A percentile compares a stretch with the other conserved stretches of the same genome.
Evolutionary conservation across 2,888 invertebrate genomes (phyloP).

Genomic region (Camponotus fellah): DNA sequence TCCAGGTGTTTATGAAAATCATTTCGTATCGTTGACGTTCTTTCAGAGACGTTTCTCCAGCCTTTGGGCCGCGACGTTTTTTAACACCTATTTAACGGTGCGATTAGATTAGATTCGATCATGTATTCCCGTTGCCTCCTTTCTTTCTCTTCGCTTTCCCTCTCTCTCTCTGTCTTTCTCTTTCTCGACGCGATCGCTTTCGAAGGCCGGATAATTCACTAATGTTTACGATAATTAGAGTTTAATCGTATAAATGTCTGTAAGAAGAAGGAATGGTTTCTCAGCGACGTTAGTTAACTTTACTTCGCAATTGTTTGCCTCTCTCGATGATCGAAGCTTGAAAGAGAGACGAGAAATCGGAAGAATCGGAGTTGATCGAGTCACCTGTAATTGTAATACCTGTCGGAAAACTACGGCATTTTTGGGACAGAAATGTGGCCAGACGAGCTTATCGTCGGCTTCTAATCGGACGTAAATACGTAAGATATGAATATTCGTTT

Average conservation of each 20-base stretch:
- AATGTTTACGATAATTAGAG: constrained; percentile 11
- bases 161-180: not conserved
- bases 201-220: not conserved
- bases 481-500: not conserved
- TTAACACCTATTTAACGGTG: not conserved
- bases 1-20: not conserved
- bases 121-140: not conserved
- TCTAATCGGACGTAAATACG: not conserved
- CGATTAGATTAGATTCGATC: constrained; percentile 44
- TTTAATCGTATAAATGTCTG: constrained; percentile 10
- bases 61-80: not conserved
- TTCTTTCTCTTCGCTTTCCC: not conserved
- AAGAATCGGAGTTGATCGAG: not conserved
- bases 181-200: not conserved
- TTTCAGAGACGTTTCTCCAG: too few relatives aligned
- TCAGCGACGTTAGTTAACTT: not conserved
- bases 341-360: not conserved
- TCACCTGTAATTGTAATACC: not conserved
- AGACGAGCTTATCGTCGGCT: not conserved
- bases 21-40: constrained; percentile 1
- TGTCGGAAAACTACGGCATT: not conserved
- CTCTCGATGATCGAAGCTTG: not conserved
- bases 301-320: not conserved
- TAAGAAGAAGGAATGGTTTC: not conserved
- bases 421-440: too few relatives aligned